Evolutionary conservation across 2,888 invertebrate species (phyloP).

Genomic region (Aleiodes leptofemur): DNA sequence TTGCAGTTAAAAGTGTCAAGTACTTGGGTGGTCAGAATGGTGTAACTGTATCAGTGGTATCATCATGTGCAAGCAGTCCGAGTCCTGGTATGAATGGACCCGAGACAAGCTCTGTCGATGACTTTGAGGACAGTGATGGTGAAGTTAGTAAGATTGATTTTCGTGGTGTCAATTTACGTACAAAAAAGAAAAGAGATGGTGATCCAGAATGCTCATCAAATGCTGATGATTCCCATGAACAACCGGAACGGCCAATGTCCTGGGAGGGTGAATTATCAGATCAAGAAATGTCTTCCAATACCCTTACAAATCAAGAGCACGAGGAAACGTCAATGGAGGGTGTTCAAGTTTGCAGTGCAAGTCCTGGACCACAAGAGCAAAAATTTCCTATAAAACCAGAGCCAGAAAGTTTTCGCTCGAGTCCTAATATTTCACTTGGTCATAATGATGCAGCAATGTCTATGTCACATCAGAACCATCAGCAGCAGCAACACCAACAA

Average conservation of each 20-base stretch:
- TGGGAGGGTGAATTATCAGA: conserved; percentile 96
- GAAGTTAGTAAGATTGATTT: conserved; percentile 89
- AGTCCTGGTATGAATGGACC: conserved; percentile 58
- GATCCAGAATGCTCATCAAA: conserved; percentile 68
- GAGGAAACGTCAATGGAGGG: conserved; percentile 77
- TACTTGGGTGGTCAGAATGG: conserved; percentile 72
- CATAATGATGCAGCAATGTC: conserved; percentile 67
- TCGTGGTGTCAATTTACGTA: conserved; percentile 82
- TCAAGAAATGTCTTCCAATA: conserved; percentile 80
- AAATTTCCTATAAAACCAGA: conserved; percentile 73
- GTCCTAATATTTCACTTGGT: conserved; percentile 65
- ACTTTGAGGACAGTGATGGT: conserved; percentile 83
- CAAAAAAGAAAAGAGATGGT: conserved; percentile 80
- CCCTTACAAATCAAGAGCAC: conserved; percentile 74
- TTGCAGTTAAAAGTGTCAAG: conserved; percentile 71
- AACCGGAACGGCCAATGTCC: conserved; percentile 89
- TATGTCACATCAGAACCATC: conserved; percentile 63
- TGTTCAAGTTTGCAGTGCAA: conserved; percentile 73
- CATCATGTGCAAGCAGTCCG: conserved; percentile 71
- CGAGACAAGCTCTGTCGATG: conserved; percentile 65
- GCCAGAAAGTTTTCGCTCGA: conserved; percentile 70
- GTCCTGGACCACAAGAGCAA: conserved; percentile 71
- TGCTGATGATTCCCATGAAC: conserved; percentile 69
- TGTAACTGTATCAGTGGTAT: conserved; percentile 79
- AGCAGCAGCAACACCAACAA: conserved; percentile 52